Conservation (phyloP, 2,113 vertebrate species). For the Mugil cephalus region DNA sequence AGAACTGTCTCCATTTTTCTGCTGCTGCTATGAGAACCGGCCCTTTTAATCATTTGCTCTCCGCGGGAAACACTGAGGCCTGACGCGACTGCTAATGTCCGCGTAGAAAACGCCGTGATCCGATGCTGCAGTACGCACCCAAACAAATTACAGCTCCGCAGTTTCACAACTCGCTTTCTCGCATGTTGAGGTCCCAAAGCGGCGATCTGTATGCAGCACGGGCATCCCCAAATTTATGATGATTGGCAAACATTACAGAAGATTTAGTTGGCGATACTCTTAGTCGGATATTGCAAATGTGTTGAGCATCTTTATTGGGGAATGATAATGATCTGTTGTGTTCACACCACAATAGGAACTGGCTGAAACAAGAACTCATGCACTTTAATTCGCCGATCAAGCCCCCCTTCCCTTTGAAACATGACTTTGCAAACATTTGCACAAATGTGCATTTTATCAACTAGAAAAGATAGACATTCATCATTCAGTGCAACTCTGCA, state of each 20-base stretch:
- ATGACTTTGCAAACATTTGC: conserved; percentile 1
- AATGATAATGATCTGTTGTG: conserved; percentile 43
- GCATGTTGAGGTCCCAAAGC: conserved; percentile 2
- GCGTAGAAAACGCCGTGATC: conserved; percentile 21
- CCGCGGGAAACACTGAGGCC: conserved; percentile 20
- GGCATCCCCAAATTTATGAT: conserved; percentile 21
- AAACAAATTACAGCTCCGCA: conserved; percentile 4
- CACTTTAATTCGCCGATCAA: neutral
- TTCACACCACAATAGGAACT: conserved; percentile 2
- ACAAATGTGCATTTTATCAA: conserved; percentile 2
- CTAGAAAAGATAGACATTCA: conserved; percentile 8
- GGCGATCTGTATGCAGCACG: conserved; percentile 22
- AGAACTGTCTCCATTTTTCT: conserved; percentile 37
- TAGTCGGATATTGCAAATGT: conserved; percentile 20
- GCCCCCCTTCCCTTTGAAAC: neutral
- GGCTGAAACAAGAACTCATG: neutral
- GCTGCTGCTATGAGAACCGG: conserved; percentile 7
- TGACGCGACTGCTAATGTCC: conserved; percentile 52
- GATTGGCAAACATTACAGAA: conserved; percentile 31
- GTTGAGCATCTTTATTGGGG: conserved; percentile 9
- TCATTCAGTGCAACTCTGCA: neutral
- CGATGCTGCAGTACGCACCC: conserved; percentile 1
- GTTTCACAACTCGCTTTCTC: neutral
- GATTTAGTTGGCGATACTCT: conserved; percentile 5
- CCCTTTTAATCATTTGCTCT: conserved; percentile 47